These are phyloP conservation scores for Macquaria australasica DNA, from an alignment of 2,113 vertebrate genomes.

Conservation along the genomic window DNA sequence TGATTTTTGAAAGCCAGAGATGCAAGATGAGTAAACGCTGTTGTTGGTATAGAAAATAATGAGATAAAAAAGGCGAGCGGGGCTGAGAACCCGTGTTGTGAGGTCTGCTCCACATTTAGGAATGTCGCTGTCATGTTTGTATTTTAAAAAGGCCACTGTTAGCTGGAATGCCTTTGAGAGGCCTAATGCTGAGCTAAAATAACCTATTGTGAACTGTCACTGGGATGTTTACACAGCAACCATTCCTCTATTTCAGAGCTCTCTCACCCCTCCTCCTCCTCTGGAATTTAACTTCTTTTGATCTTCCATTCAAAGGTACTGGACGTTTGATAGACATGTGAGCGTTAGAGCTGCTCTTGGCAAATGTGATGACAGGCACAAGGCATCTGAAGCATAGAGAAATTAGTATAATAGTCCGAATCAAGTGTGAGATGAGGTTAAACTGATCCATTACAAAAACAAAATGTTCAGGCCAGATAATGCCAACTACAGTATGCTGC, in stretches of 20 bases:
- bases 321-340: conserved; percentile 90
- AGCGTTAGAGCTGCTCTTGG: conserved; percentile 92
- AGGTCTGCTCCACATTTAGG: conserved; percentile 74
- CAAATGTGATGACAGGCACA: conserved; percentile 90
- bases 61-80: conserved; percentile 37
- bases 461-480: conserved; percentile 65
- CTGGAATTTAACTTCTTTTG: conserved; percentile 80
- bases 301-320: conserved; percentile 89
- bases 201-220: conserved; percentile 91
- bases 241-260: conserved; percentile 76
- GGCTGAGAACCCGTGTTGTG: conserved; percentile 78
- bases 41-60: conserved; percentile 71
- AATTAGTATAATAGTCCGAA: conserved; percentile 90
- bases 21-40: conserved; percentile 52
- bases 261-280: conserved; percentile 20
- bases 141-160: conserved; percentile 84
- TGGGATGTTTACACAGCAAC: conserved; percentile 92
- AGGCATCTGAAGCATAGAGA: conserved; percentile 89
- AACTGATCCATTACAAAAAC: conserved; percentile 87
- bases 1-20: conserved; percentile 21
- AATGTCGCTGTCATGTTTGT: conserved; percentile 84
- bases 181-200: conserved; percentile 90
- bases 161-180: conserved; percentile 88
- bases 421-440: conserved; percentile 91
- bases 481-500: conserved; percentile 73